phyloP scores from a whole-genome alignment of 1,140 invertebrate genomes.

The Wiebesia pumilae region DNA sequence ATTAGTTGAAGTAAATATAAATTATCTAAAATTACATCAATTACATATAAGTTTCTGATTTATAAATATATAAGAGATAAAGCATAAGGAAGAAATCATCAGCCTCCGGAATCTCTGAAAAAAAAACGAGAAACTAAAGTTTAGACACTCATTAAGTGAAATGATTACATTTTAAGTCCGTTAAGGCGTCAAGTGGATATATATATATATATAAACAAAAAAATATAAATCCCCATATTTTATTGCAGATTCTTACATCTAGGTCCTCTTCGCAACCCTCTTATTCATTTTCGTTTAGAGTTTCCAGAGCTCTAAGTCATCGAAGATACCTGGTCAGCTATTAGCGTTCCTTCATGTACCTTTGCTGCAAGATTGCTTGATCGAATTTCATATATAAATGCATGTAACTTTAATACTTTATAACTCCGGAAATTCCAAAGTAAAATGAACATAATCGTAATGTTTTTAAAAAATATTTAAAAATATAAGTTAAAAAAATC shows the following conservation, averaged over 20 bases:
- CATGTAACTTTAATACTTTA: neutral
- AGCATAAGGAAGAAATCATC: too few species aligned
- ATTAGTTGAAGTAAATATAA: too few species aligned
- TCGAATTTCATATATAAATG: neutral
- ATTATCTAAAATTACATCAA: too few species aligned
- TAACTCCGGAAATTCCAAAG: neutral
- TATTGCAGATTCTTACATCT: neutral
- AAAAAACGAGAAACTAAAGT: too few species aligned
- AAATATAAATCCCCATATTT: too few species aligned
- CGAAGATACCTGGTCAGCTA: neutral
- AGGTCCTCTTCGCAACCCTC: neutral
- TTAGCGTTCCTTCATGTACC: neutral
- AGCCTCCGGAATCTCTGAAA: too few species aligned
- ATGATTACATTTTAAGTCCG: neutral
- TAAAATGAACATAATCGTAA: neutral
- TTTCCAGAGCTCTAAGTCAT: neutral
- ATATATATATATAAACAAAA: too few species aligned
- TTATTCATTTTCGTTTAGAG: neutral
- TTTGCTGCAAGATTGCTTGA: neutral
- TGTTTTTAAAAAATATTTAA: neutral
- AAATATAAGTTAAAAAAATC: neutral
- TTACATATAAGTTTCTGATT: too few species aligned
- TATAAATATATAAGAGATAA: too few species aligned
- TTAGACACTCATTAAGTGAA: neutral
- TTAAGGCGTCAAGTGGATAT: neutral